Evolutionary conservation across 37 sponge, comb jelly and placozoan genomes (phyloP).

Genomic region (Aplysina aerophoba): DNA sequence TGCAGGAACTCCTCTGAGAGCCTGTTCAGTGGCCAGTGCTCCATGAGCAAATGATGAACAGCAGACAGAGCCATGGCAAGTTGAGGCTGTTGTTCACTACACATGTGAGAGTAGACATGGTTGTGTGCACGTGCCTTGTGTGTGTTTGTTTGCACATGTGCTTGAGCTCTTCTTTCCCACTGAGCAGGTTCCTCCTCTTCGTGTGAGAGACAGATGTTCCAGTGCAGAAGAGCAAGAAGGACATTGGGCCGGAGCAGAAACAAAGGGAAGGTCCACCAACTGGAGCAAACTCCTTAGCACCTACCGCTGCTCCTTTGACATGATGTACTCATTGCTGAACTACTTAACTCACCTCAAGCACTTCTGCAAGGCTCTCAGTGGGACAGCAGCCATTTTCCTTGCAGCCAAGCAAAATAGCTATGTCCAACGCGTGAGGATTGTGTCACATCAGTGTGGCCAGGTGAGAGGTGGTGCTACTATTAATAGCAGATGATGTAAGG

Average conservation of each 20-base stretch:
- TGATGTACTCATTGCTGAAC: constrained; percentile 61
- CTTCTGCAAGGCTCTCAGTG: constrained; percentile 56
- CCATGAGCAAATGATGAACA: constrained; percentile 56
- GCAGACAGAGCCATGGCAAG: constrained; percentile 33
- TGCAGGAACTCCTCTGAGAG: constrained; percentile 60
- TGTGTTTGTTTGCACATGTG: background rate
- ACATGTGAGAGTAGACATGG: background rate
- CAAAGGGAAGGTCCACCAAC: background rate
- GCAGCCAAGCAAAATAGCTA: constrained; percentile 73
- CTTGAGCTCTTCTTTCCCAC: background rate
- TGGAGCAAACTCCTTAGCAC: background rate
- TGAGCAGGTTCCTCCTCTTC: no score
- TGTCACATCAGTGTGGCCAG: constrained; percentile 71
- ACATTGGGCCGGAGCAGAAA: background rate
- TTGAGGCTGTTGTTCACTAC: constrained; percentile 11
- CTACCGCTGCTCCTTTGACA: constrained; percentile 20
- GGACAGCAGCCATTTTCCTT: constrained; percentile 45
- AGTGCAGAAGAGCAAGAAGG: no score
- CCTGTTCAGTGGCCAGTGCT: constrained; percentile 69
- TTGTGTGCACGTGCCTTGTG: background rate
- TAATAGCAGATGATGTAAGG: no score
- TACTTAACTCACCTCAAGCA: constrained; percentile 57
- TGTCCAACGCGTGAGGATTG: constrained; percentile 67
- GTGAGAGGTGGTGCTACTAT: constrained; percentile 35
- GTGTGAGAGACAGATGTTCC: no score